phyloP scores from a whole-genome alignment of 2,797 vertebrate species.

The Myotis pilosus region DNA sequence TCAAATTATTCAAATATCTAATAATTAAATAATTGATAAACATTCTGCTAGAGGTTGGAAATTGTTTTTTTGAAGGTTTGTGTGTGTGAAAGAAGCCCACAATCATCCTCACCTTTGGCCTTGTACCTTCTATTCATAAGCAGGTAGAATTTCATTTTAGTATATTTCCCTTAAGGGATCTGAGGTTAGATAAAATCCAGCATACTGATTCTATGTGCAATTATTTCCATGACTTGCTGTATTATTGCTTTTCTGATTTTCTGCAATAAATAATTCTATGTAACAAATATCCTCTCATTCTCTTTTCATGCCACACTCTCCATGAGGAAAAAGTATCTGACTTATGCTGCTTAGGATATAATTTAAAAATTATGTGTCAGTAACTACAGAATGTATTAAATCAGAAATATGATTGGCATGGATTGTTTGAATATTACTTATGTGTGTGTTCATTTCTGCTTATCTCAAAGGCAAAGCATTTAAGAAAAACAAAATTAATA shows the following conservation, averaged over 20 bases:
- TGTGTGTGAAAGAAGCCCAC: background rate
- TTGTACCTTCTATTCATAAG: background rate
- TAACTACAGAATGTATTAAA: background rate
- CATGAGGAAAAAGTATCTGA: background rate
- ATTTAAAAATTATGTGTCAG: background rate
- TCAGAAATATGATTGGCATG: background rate
- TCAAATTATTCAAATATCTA: background rate
- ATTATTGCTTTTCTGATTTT: background rate
- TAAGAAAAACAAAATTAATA: background rate
- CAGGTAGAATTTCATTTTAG: conserved; percentile 18
- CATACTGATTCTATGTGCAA: background rate
- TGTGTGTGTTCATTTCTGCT: background rate
- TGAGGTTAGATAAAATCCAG: background rate
- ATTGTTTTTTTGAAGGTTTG: background rate
- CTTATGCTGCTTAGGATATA: background rate
- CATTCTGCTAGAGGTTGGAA: background rate
- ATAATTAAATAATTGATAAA: background rate
- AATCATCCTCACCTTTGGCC: background rate
- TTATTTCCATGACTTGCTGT: background rate
- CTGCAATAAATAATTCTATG: background rate
- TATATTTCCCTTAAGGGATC: background rate
- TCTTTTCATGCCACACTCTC: background rate
- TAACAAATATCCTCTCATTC: background rate
- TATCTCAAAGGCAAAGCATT: background rate
- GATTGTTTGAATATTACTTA: background rate